Evolutionary conservation across 2,888 invertebrate genomes (phyloP).

Genomic region (Pycnomerus fuliginosus): DNA sequence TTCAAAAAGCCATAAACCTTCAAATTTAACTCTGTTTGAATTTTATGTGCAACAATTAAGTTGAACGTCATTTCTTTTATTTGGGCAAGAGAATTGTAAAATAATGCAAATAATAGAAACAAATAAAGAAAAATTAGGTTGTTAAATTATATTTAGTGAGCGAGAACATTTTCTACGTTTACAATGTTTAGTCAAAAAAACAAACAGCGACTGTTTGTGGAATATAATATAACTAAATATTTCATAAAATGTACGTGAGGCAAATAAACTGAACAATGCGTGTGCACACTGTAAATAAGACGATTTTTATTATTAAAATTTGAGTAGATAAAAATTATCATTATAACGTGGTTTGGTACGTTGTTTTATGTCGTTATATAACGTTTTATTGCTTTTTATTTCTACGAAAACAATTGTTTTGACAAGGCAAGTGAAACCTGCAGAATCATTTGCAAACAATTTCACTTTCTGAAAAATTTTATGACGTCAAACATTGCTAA

Average conservation of each 20-base stretch:
- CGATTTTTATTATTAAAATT: constrained; percentile 26
- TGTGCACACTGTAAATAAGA: constrained; percentile 17
- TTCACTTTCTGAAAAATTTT: no score
- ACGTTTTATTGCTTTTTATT: constrained; percentile 1
- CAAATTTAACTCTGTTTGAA: neutral
- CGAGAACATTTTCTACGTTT: constrained; percentile 28
- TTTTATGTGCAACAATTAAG: neutral
- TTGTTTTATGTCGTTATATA: constrained; percentile 1
- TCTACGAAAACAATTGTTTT: no score
- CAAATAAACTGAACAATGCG: constrained; percentile 23
- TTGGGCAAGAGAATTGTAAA: constrained; percentile 22
- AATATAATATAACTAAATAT: constrained; percentile 25
- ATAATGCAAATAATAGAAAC: constrained; percentile 18
- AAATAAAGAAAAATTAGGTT: constrained; percentile 21
- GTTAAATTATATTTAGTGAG: constrained; percentile 19
- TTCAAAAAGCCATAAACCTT: neutral
- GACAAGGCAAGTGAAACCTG: no score
- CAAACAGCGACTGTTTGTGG: constrained; percentile 38
- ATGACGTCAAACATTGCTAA: no score
- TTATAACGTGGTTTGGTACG: neutral
- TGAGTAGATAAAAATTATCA: constrained; percentile 32
- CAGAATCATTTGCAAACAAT: no score
- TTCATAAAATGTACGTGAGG: constrained; percentile 17
- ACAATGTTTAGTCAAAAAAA: constrained; percentile 42
- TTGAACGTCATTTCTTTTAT: constrained; percentile 8